phyloP scores from a whole-genome alignment of 2,888 invertebrate genomes.

The Anticlea derivata region DNA sequence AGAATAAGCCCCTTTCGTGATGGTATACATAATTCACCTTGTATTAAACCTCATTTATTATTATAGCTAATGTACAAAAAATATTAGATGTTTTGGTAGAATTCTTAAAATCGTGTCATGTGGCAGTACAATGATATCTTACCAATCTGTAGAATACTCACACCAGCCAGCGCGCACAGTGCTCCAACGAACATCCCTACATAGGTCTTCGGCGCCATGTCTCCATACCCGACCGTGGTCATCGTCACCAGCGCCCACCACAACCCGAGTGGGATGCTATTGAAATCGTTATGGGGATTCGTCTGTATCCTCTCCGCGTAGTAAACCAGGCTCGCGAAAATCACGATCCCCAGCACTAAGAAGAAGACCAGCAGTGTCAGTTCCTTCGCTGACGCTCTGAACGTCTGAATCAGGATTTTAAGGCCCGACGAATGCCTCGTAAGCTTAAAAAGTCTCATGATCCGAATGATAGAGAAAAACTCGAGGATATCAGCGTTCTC shows the following conservation, averaged over 20 bases:
- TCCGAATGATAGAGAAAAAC: slow-evolving; percentile 98
- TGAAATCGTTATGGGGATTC: slow-evolving; percentile 98
- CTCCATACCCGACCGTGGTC: slow-evolving; percentile 99
- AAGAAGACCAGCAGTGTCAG: slow-evolving; percentile 98
- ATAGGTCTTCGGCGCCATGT: slow-evolving; percentile 99
- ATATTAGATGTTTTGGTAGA: no score
- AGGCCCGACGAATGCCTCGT: slow-evolving; percentile 98
- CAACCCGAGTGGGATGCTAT: slow-evolving; percentile 97
- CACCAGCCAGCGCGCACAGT: slow-evolving; percentile 98
- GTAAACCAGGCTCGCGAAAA: slow-evolving; percentile 98
- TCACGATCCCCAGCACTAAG: slow-evolving; percentile 98
- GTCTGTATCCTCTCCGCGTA: slow-evolving; percentile 98
- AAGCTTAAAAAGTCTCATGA: slow-evolving; percentile 98
- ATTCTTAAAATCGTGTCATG: no score
- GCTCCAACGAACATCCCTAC: slow-evolving; percentile 99
- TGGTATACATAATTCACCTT: no score
- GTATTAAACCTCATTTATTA: no score
- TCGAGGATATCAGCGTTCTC: slow-evolving; percentile 98
- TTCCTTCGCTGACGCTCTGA: slow-evolving; percentile 98
- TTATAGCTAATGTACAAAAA: no score
- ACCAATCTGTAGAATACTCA: slow-evolving; percentile 69
- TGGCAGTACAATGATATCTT: no score
- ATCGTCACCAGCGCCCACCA: slow-evolving; percentile 99
- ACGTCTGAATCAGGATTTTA: slow-evolving; percentile 99
- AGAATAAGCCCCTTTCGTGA: no score